These are phyloP conservation scores for Himalopsyche tibetana DNA, from an alignment of 2,888 invertebrate genomes.

Conservation along the genomic window DNA sequence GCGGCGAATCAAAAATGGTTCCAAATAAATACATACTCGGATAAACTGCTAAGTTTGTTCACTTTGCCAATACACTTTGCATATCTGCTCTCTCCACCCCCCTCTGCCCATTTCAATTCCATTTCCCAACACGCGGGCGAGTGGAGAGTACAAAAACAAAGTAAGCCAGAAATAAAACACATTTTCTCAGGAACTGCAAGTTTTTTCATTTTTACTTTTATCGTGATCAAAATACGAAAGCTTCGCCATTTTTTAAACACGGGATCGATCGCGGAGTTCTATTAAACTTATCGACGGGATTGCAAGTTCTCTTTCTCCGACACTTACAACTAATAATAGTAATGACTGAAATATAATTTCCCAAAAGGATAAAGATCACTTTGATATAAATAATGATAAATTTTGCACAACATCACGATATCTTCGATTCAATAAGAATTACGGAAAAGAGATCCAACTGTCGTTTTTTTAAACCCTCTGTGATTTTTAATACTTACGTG, in stretches of 20 bases:
- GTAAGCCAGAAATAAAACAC: background rate
- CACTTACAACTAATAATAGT: background rate
- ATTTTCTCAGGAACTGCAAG: slow-evolving; percentile 6
- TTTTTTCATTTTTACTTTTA: background rate
- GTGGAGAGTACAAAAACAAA: background rate
- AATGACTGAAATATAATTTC: slow-evolving; percentile 22
- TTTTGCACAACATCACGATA: slow-evolving; percentile 1
- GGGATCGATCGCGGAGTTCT: background rate
- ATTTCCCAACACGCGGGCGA: background rate
- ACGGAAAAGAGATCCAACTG: too few species aligned
- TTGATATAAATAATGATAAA: slow-evolving; percentile 26
- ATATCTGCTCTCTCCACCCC: background rate
- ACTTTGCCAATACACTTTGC: background rate
- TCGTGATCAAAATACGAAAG: background rate
- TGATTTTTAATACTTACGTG: too few species aligned
- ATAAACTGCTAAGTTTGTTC: background rate
- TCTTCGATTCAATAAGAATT: too few species aligned
- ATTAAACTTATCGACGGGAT: background rate
- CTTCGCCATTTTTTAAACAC: background rate
- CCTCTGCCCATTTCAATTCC: background rate
- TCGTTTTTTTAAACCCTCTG: too few species aligned
- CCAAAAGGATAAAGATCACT: background rate
- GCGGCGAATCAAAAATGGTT: slow-evolving; percentile 23
- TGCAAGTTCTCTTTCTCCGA: background rate
- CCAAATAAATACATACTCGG: slow-evolving; percentile 8